A percentile compares a stretch with the other conserved stretches of the same genome.
phyloP scores from a whole-genome alignment of 2,113 vertebrate species.

The Xiphorhynchus elegans region DNA sequence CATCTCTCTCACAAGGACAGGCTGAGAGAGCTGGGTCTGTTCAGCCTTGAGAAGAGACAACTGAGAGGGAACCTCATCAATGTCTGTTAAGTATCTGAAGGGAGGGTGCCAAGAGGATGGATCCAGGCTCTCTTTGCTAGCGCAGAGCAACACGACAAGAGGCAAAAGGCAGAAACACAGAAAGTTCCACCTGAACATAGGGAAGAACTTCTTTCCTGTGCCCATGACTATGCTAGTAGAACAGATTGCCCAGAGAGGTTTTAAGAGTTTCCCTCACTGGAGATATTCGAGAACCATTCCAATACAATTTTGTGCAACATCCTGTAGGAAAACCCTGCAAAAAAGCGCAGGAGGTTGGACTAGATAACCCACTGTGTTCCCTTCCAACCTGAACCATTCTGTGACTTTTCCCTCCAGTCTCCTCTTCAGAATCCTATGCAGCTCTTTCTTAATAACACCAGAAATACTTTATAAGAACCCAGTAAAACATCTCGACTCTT shows the following conservation, averaged over 20 bases:
- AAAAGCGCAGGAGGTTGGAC: neutral
- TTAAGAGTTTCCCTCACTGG: neutral
- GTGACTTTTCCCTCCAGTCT: neutral
- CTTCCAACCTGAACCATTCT: neutral
- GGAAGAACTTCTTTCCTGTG: neutral
- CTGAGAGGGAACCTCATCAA: neutral
- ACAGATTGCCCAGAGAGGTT: neutral
- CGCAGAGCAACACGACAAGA: neutral
- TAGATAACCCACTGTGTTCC: neutral
- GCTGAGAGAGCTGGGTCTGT: neutral
- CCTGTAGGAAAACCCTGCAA: neutral
- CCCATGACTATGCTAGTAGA: neutral
- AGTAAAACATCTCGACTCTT: neutral
- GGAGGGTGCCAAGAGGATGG: neutral
- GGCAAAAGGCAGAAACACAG: neutral
- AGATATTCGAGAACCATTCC: neutral
- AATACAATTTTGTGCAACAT: neutral
- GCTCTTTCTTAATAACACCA: neutral
- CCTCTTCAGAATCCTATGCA: neutral
- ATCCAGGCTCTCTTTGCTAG: neutral
- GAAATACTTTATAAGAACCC: neutral
- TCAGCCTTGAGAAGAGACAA: neutral
- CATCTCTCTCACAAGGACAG: neutral
- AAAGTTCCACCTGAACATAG: neutral
- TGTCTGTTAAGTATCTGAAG: neutral